Conservation (phyloP, 2,888 invertebrate genomes). For the Galeopsomyia nigrocyanea region DNA sequence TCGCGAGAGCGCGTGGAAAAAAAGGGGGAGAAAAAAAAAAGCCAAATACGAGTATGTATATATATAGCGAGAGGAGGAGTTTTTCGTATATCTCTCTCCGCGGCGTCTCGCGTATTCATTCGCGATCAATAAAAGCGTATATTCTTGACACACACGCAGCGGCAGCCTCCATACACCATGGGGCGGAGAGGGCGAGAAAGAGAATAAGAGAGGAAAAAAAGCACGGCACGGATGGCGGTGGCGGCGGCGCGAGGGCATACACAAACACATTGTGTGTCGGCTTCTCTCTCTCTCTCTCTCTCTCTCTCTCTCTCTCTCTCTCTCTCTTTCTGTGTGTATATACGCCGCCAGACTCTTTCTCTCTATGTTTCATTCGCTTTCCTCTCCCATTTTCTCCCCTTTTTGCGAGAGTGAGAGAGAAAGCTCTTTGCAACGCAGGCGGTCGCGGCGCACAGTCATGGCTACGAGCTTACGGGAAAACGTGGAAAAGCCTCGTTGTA, state of each 20-base stretch:
- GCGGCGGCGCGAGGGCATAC: constrained; percentile 18
- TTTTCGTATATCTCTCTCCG: constrained; percentile 54
- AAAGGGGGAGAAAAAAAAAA: constrained; percentile 30
- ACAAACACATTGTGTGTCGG: constrained; percentile 33
- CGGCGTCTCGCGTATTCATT: constrained; percentile 56
- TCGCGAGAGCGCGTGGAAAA: constrained; percentile 18
- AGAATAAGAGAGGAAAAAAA: constrained; percentile 49
- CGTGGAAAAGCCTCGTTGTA: constrained; percentile 19
- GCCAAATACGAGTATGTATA: constrained; percentile 7
- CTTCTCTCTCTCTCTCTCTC: constrained; percentile 17
- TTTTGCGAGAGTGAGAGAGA: too few species aligned
- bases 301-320: background rate
- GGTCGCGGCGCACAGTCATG: constrained; percentile 10
- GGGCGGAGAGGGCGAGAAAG: constrained; percentile 25
- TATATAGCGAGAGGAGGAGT: constrained; percentile 15
- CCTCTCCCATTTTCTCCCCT: constrained; percentile 9
- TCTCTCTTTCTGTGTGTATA: too few species aligned
- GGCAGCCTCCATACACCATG: background rate
- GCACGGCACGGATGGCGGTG: constrained; percentile 26
- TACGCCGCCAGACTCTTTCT: too few species aligned
- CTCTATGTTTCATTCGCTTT: background rate
- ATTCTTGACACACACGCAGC: constrained; percentile 65
- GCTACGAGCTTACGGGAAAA: constrained; percentile 18
- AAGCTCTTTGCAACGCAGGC: constrained; percentile 7
- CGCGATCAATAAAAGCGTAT: constrained; percentile 64